Base-by-base conservation (phyloP, 2,113 vertebrate genomes). In the Pseudorectes ferrugineus region DNA sequence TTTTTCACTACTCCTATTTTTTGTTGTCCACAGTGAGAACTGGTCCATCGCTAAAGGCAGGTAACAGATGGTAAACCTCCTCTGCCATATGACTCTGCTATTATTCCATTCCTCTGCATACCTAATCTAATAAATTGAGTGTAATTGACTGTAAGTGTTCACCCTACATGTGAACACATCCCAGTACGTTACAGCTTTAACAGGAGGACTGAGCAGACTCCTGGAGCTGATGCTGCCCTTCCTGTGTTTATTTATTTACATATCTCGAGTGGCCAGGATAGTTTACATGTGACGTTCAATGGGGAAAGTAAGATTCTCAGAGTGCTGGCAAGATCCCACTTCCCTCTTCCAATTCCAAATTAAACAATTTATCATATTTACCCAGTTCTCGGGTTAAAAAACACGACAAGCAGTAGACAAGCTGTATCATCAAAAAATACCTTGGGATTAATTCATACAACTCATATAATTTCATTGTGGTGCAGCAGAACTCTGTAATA, bases 71-170 rank as follows among this genome's bases (percentile, higher is more conserved):
- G 94, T 45, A 89, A 91, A 84, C 12, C 73, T 51, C 75, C 52
- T 62, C 65, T 95, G 77, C 82, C 89, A 95, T 96, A 90, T 95
- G 95, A 95, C 76, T 92, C 35, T 52, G 35, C 66, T 92, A 85
- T 89, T 92, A 94, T 93, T 63, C 38, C 73, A 74, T 93, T 92
- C 36, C 73, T 95, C 62, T 66, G 87, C 68, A 80, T 76, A 91
- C 71, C 66, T 90, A 90, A 94, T 92, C 62, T 94, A 88, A 94
- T 94, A 92, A 96, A 94, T 83, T 22, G 77, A 84, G 67, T 85
- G 66, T 88, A 95, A 96, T 91, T 94, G 95, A 94, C 91, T 95
- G 80, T 88, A 92, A 90, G 17, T 36, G 25, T 88, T 79, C 57
- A 61, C 54, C 52, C 71, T 81, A 71, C 42, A 49, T 71, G 80